Percentiles rank a stretch among this genome's conserved stretches.
Evolutionary conservation across 2,797 vertebrate genomes (phyloP).

Genomic region (Cuculus canorus): DNA sequence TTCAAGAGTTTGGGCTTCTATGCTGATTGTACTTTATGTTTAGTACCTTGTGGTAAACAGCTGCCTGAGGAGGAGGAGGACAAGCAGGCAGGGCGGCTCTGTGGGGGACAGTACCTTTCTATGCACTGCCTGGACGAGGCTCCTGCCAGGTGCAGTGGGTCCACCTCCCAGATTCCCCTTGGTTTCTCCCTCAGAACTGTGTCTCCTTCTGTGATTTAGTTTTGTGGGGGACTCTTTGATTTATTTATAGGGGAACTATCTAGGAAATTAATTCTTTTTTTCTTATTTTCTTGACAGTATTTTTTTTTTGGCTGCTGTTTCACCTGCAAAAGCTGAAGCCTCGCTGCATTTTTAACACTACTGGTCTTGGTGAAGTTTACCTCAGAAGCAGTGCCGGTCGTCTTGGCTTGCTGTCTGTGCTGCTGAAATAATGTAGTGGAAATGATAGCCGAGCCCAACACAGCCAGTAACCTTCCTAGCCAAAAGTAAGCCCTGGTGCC

Average conservation of each 20-base stretch:
- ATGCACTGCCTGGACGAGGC: neutral
- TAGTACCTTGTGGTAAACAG: too few species aligned
- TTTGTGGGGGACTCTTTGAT: too few species aligned
- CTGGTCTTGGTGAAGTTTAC: neutral
- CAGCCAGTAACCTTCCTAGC: slow-evolving; percentile 61
- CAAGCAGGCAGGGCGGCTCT: too few species aligned
- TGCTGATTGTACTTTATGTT: too few species aligned
- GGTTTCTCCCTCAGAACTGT: too few species aligned
- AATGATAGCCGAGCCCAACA: slow-evolving; percentile 85
- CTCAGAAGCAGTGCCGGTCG: fast-evolving
- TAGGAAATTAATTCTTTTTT: neutral
- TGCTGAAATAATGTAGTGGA: slow-evolving; percentile 71
- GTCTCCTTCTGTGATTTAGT: neutral
- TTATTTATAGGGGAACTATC: neutral
- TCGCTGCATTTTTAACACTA: neutral
- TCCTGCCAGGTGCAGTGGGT: neutral
- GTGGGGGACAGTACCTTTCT: neutral
- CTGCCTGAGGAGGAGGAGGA: too few species aligned
- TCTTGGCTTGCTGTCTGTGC: neutral
- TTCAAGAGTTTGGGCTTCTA: too few species aligned
- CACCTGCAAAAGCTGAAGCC: neutral
- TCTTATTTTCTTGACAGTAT: neutral
- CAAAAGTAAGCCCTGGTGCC: slow-evolving; percentile 76
- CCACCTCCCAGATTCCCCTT: fast-evolving
- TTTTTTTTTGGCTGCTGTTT: neutral